phyloP scores from a whole-genome alignment of 2,113 vertebrate genomes.

The Pseudopipra pipra region DNA sequence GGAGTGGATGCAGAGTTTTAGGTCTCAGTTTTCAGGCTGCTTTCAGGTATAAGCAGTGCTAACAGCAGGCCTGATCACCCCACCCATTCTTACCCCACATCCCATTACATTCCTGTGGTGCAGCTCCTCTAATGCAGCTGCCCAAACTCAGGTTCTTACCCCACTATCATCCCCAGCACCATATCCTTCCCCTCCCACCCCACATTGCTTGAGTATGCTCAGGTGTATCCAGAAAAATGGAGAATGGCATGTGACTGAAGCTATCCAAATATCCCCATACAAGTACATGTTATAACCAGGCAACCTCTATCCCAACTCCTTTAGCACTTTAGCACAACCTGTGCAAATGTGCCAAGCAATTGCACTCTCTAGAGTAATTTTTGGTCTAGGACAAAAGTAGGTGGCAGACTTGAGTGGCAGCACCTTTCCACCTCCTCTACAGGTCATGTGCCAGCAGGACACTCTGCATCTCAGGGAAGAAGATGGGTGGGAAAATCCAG shows the following conservation, averaged over 20 bases:
- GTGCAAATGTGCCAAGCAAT: neutral
- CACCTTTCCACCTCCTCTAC: neutral
- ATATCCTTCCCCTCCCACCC: neutral
- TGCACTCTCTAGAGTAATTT: neutral
- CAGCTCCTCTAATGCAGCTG: neutral
- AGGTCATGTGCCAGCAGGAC: accelerated
- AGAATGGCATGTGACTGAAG: neutral
- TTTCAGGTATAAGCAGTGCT: neutral
- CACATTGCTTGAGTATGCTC: neutral
- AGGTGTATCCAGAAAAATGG: neutral
- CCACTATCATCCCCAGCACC: neutral
- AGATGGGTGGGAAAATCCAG: neutral
- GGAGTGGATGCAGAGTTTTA: neutral
- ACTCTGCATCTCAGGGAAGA: too few relatives aligned
- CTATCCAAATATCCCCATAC: neutral
- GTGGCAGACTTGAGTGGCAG: neutral
- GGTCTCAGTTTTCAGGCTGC: neutral
- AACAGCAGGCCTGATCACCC: neutral
- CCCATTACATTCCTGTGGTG: too few relatives aligned
- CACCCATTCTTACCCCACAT: neutral
- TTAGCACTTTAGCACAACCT: neutral
- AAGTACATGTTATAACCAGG: neutral
- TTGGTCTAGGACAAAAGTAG: neutral
- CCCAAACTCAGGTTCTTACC: neutral
- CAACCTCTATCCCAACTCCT: neutral